These are phyloP conservation scores for Rhizoglyphus robini DNA, from an alignment of 1,140 invertebrate species.

Conservation along the genomic window DNA sequence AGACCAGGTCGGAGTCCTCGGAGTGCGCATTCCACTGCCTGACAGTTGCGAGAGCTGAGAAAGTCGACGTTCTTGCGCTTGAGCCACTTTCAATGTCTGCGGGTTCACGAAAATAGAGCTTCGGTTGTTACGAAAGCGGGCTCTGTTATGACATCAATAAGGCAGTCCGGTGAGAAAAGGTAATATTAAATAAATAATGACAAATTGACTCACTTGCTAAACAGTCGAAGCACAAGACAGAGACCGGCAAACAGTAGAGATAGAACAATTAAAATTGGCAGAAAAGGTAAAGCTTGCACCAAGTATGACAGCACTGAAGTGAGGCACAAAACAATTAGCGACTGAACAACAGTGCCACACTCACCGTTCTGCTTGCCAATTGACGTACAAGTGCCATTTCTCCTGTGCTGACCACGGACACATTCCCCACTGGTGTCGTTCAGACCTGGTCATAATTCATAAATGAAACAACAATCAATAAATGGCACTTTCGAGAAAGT, in stretches of 20 bases:
- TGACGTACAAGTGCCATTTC: too few species aligned
- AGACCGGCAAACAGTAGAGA: not conserved
- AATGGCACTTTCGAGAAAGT: too few species aligned
- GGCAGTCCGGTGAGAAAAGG: not conserved
- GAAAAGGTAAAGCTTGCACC: not conserved
- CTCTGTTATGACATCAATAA: not conserved
- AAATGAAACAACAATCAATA: too few species aligned
- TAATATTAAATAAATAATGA: not conserved
- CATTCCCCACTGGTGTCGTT: too few species aligned
- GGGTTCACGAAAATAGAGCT: conserved; percentile 17
- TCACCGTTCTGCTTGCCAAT: too few species aligned
- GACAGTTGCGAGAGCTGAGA: conserved; percentile 20
- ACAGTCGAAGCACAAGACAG: conserved; percentile 4
- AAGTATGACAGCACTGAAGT: not conserved
- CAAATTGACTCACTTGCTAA: conserved; percentile 14
- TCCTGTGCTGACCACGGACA: too few species aligned
- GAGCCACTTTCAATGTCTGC: not conserved
- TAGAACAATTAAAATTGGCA: conserved; percentile 4
- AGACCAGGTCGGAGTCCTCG: not conserved
- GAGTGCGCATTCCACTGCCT: not conserved
- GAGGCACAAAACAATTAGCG: too few species aligned
- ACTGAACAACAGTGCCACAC: too few species aligned
- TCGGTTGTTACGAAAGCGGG: conserved; percentile 16
- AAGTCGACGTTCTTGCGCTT: conserved; percentile 14
- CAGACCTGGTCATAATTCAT: too few species aligned